These are phyloP conservation scores for Atherinomorus stipes DNA, from an alignment of 2,113 vertebrate species.

Conservation along the genomic window DNA sequence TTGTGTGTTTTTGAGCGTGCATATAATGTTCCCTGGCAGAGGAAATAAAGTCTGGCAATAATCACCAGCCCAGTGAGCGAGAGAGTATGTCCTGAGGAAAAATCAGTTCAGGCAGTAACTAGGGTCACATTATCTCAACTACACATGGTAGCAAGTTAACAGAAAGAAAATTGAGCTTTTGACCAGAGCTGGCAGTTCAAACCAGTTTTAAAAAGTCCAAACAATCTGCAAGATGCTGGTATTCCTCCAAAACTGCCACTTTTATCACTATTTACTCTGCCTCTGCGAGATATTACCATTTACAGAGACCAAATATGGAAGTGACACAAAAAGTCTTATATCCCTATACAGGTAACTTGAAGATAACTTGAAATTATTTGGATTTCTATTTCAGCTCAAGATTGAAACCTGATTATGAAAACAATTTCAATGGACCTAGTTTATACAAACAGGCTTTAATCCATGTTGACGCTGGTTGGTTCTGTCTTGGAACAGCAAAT, in stretches of 20 bases:
- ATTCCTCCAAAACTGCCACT: constrained; percentile 28
- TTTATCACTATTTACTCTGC: constrained; percentile 25
- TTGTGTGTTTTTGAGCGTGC: constrained; percentile 22
- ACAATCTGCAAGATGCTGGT: constrained; percentile 27
- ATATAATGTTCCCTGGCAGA: constrained; percentile 45
- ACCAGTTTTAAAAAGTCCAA: constrained; percentile 39
- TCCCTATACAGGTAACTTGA: neutral
- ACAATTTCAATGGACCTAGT: neutral
- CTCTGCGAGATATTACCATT: constrained; percentile 14
- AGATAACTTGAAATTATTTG: neutral
- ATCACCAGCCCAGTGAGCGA: constrained; percentile 49
- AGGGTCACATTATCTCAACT: constrained; percentile 51
- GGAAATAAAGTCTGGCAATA: constrained; percentile 64
- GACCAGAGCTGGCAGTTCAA: constrained; percentile 49
- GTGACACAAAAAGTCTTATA: neutral
- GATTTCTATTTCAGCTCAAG: neutral
- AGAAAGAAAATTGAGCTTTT: constrained; percentile 48
- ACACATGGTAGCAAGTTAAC: constrained; percentile 47
- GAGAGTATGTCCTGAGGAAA: constrained; percentile 53
- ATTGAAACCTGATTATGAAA: neutral
- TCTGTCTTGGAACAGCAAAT: neutral
- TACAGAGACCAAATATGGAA: neutral
- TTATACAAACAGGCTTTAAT: neutral
- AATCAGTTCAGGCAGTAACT: constrained; percentile 40
- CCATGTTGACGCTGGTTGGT: too few species aligned